A percentile compares a stretch with the other conserved stretches of the same genome.
phyloP scores from a whole-genome alignment of 2,888 invertebrate species.

The Parasteatoda lunata region DNA sequence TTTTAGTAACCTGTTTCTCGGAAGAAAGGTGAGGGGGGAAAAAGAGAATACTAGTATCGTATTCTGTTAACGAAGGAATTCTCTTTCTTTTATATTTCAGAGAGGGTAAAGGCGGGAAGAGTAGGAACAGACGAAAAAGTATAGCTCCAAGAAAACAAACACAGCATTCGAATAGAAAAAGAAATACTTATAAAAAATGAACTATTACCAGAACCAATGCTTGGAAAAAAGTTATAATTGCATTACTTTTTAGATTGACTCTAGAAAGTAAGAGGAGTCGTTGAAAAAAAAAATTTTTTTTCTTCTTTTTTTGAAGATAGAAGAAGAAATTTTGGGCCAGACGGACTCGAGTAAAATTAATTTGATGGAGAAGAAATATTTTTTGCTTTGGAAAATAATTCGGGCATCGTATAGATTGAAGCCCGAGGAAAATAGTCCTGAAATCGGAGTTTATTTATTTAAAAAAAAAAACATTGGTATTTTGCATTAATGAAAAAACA shows the following conservation, averaged over 20 bases:
- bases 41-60: conserved; percentile 7
- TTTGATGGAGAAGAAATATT: neutral
- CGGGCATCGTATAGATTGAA: neutral
- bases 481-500: too few species aligned
- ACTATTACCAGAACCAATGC: conserved; percentile 18
- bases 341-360: neutral
- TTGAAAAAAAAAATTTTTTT: neutral
- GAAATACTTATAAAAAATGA: conserved; percentile 6
- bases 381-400: neutral
- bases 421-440: neutral
- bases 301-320: neutral
- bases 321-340: neutral
- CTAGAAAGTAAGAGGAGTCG: conserved; percentile 25
- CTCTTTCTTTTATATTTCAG: conserved; percentile 9
- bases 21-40: neutral
- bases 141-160: neutral
- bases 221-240: conserved; percentile 51
- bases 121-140: neutral
- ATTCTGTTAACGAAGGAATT: conserved; percentile 39
- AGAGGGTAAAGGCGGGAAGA: neutral
- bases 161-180: neutral
- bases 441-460: too few species aligned
- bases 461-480: too few species aligned
- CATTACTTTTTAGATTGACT: conserved; percentile 57
- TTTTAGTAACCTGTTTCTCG: conserved; percentile 13